These are phyloP conservation scores for Gopherus flavomarginatus DNA, from an alignment of 2,113 vertebrate species.

Conservation along the genomic window DNA sequence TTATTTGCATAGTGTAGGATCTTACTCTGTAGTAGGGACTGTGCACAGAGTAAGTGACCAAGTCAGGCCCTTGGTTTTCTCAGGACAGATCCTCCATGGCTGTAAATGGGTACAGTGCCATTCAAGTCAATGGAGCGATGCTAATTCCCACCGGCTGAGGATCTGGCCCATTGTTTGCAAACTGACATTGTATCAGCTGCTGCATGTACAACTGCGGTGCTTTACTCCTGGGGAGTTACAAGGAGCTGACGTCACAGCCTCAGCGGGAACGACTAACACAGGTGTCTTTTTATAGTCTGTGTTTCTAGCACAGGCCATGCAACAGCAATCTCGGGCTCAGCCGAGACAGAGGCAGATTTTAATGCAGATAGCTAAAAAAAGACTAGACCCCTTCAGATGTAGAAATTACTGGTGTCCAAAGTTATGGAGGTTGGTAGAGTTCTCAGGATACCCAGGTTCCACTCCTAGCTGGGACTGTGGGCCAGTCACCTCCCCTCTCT, in stretches of 20 bases:
- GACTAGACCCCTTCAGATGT: background rate
- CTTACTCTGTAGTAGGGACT: background rate
- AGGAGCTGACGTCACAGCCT: background rate
- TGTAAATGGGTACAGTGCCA: background rate
- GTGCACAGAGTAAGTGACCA: background rate
- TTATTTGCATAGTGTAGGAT: background rate
- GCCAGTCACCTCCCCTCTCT: background rate
- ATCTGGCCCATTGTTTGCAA: background rate
- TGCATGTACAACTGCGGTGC: too few species aligned
- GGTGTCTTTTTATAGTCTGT: conserved; percentile 16
- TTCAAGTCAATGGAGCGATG: background rate
- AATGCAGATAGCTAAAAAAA: conserved; percentile 4
- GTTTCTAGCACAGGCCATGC: conserved; percentile 20
- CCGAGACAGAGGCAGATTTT: conserved; percentile 9
- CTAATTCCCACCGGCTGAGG: background rate
- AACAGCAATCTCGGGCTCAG: background rate
- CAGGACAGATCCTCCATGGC: background rate
- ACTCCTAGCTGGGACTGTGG: background rate
- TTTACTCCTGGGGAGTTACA: background rate
- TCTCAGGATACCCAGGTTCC: background rate
- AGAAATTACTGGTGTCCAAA: background rate
- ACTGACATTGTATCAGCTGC: too few species aligned
- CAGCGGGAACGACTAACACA: background rate
- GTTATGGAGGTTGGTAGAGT: background rate
- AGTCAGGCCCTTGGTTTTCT: background rate